Percentiles rank a stretch among this genome's conserved stretches.
These are phyloP conservation scores for Mus pahari DNA, from an alignment of 2,113 vertebrate genomes.

Conservation along the genomic window DNA sequence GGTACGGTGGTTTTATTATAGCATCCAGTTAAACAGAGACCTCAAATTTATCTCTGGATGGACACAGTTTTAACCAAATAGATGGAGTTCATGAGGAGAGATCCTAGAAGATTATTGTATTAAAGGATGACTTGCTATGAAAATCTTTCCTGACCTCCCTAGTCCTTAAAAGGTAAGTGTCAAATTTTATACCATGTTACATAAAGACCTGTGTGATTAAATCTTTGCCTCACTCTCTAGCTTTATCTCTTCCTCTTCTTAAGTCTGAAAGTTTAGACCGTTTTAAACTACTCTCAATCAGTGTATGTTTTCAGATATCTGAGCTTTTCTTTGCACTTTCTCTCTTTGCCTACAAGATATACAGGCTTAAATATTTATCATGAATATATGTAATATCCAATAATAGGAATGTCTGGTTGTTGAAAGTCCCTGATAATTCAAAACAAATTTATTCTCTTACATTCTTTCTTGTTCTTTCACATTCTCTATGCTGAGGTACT, in stretches of 20 bases:
- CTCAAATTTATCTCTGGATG: constrained; percentile 1
- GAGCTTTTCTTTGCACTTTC: neutral
- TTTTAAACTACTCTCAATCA: neutral
- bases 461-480: neutral
- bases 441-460: neutral
- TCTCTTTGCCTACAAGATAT: neutral
- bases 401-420: neutral
- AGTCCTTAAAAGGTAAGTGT: constrained; percentile 1
- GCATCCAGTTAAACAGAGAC: constrained; percentile 53
- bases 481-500: neutral
- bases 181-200: neutral
- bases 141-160: constrained; percentile 10
- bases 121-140: constrained; percentile 45
- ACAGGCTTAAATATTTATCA: neutral
- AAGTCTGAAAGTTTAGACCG: neutral
- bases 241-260: neutral
- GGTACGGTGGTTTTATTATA: constrained; percentile 57
- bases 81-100: neutral
- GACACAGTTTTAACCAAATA: constrained; percentile 38
- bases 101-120: constrained; percentile 58
- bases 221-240: neutral
- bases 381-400: constrained; percentile 16
- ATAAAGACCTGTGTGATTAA: neutral
- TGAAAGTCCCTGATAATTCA: neutral
- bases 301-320: neutral